Evolutionary conservation across 1,140 invertebrate species (phyloP).

Genomic region (Caenorhabditis tropicalis): DNA sequence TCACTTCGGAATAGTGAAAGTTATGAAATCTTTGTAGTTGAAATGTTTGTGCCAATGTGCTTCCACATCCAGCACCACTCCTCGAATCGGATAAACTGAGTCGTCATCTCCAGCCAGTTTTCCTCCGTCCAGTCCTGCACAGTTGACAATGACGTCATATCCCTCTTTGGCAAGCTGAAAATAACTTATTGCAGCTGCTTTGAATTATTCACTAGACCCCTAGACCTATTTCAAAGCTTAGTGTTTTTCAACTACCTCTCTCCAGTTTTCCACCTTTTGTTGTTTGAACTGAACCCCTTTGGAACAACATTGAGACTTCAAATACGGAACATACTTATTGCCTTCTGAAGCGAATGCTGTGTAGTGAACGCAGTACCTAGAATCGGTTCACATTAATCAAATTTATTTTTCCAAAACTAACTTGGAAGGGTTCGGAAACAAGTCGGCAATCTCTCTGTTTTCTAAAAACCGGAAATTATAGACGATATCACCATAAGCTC

Average conservation of each 20-base stretch:
- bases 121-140: conserved; percentile 44
- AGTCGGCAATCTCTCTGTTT: conserved; percentile 24
- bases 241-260: conserved; percentile 20
- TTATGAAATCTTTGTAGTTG: conserved; percentile 49
- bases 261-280: conserved; percentile 8
- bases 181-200: no score
- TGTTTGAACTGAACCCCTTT: conserved; percentile 44
- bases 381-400: neutral
- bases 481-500: conserved; percentile 48
- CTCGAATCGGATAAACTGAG: conserved; percentile 49
- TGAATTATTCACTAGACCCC: no score
- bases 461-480: conserved; percentile 49
- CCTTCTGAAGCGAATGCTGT: conserved; percentile 53
- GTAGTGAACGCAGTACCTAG: conserved; percentile 50
- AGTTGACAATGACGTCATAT: conserved; percentile 51
- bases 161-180: conserved; percentile 41
- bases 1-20: conserved; percentile 53
- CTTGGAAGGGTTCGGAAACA: conserved; percentile 29
- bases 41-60: conserved; percentile 56
- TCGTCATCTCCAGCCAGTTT: conserved; percentile 49
- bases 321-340: conserved; percentile 45
- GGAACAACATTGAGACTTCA: conserved; percentile 6
- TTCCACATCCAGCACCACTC: conserved; percentile 48
- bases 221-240: no score
- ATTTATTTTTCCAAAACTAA: conserved; percentile 1